Base-by-base conservation (phyloP, 53 echinoderm and acorn worm genomes). In the Apostichopus leukothele region DNA sequence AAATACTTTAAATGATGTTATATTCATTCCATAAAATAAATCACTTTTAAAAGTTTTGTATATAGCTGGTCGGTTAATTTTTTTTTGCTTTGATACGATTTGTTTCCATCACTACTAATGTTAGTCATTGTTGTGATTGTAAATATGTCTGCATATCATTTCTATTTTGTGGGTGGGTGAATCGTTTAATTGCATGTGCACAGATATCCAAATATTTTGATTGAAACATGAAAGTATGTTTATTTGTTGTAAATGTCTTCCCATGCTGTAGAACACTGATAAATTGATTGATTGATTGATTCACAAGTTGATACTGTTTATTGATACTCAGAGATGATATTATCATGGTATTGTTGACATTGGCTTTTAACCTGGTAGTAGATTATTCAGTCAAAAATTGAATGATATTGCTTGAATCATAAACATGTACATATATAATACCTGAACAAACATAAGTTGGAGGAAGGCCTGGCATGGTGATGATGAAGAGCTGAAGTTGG, bases 371-470 rank as follows among this genome's bases (percentile, higher is more conserved):
- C n/a, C 13, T 71, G 71, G 20, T 71, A 71, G 71, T 71, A 71
- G 18, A 16, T 6, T 71, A 19, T 19, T 71, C 71, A 71, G 20
- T 71, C 20, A 71, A 71, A 71, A 71, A 18, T 19, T 71, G 71
- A 71, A 16, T 19, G 71, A 19, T 71, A 71, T 71, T 81, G 20
- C 54, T 57, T 53, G 59, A 81, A n/a, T 81, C 81, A 81, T 81
- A 81, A 81, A 81, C 81, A 22, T 81, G 81, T 81, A 81, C 55
- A 81, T 77, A 77, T 77, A 77, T 77, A 71, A 71, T n/a, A 53
- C 20, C 81, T 81, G 81, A 81, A 81, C 81, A 81, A 81, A 81
- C 81, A 81, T 81, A 23, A 81, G 54, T 59, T 81, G 53, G 81
- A 59, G 59, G 55, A 81, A 81, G 59, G 39, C 39, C 39, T 39